Evolutionary conservation across 2,113 vertebrate species (phyloP), one percentile per base, ranked within the genome.

Genomic region (Rhinichthys klamathensis): DNA sequence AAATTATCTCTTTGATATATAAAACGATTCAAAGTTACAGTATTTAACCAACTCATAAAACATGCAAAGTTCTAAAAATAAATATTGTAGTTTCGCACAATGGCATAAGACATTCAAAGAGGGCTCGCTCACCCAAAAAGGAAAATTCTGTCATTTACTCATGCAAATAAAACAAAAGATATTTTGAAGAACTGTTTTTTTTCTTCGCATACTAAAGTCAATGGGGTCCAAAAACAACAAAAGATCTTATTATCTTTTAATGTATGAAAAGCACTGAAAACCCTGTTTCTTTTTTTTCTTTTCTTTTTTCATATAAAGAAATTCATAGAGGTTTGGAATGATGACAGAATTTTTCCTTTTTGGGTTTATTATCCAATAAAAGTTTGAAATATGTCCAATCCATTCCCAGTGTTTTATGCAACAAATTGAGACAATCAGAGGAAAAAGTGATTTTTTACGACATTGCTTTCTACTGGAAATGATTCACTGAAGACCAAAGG

Each of bases 381-480:
- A 46, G 4, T 25, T 25, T 23, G 7, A 56, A 21, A 56, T 3
- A 8, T 56, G 54, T 23, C 6, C 23, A 74, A 27, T 73, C n/a
- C n/a, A 18, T 80, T 80, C 6, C 3, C 32, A 44, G 0, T 54
- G 25, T 49, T 51, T 32, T 4, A 35, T 35, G 27, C 25, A 44
- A 38, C 7, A 67, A 23, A 6, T 5, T 8, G 61, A 69, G 58
- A 2, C 2, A 41, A 10, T 41, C 7, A 41, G 56, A 74, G 84
- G 51, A 35, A 75, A 85, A 74, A 67, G 56, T 73, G 61, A 87
- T 49, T 65, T 67, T 72, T 44, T 11, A 8, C 78, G n/a, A 1
- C 60, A 56, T 16, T 70, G 60, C 46, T 27, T 41, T 85, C 69
- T 86, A 75, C 54, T 88, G 86, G 87, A 87, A 87, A 84, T 88